Evolutionary conservation across 2,113 vertebrate species (phyloP).

Genomic region (Benitochromis conjunctus): DNA sequence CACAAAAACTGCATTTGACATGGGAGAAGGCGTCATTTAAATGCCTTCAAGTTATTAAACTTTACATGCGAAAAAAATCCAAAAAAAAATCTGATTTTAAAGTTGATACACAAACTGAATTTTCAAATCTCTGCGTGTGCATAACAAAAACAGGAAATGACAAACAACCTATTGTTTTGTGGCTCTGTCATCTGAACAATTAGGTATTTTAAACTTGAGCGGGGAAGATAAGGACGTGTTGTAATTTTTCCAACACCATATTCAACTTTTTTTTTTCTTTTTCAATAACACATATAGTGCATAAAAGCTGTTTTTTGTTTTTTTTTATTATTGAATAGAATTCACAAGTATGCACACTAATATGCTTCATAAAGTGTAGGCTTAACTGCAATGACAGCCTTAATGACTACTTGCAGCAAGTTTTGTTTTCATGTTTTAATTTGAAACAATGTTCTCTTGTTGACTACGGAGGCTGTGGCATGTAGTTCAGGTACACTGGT

Average conservation of each 20-base stretch:
- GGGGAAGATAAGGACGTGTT: background rate
- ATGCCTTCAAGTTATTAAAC: background rate
- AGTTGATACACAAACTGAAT: background rate
- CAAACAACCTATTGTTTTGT: constrained; percentile 9
- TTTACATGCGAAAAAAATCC: background rate
- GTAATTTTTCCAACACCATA: background rate
- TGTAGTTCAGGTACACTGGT: background rate
- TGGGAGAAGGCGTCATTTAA: background rate
- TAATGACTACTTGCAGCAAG: background rate
- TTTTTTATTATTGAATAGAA: background rate
- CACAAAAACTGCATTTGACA: background rate
- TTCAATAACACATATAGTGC: background rate
- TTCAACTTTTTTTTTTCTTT: background rate
- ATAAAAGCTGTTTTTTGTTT: background rate
- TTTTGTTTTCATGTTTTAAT: background rate
- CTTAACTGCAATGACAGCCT: background rate
- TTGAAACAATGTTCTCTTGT: background rate
- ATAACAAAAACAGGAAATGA: constrained; percentile 24
- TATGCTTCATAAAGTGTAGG: background rate
- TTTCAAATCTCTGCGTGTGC: background rate
- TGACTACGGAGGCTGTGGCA: background rate
- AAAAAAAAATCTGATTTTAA: background rate
- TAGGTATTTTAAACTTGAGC: background rate
- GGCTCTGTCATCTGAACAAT: constrained; percentile 6
- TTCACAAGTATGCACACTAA: background rate